Evolutionary conservation across 2,113 vertebrate genomes (phyloP).

Genomic region (Phoenicopterus ruber): DNA sequence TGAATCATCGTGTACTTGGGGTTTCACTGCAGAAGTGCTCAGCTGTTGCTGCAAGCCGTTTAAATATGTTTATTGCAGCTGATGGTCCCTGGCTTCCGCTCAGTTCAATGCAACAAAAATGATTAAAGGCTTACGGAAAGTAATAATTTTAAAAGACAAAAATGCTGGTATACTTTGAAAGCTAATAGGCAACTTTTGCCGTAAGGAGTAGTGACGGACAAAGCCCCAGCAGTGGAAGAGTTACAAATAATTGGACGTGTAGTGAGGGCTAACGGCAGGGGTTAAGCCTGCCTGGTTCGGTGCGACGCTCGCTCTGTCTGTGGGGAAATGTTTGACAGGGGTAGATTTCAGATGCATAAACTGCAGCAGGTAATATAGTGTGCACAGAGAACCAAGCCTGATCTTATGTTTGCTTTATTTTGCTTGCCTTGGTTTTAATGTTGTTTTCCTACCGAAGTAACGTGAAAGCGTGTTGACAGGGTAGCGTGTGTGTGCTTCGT

Average conservation of each 20-base stretch:
- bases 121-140: background rate
- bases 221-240: background rate
- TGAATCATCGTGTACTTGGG: background rate
- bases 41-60: background rate
- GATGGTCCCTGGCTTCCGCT: background rate
- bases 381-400: background rate
- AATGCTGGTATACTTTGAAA: background rate
- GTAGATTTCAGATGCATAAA: background rate
- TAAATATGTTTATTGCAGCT: background rate
- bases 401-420: background rate
- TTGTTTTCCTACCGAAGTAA: background rate
- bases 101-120: background rate
- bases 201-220: background rate
- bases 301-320: background rate
- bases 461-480: background rate
- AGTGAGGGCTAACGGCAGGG: background rate
- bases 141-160: background rate
- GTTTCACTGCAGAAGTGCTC: background rate
- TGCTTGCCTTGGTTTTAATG: background rate
- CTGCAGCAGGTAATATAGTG: background rate
- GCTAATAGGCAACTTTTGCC: background rate
- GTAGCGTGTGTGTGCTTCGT: fast-evolving
- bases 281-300: background rate
- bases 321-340: fast-evolving
- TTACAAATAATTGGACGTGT: background rate